Conservation (phyloP, 2,797 vertebrate genomes). For the Parambassis ranga region DNA sequence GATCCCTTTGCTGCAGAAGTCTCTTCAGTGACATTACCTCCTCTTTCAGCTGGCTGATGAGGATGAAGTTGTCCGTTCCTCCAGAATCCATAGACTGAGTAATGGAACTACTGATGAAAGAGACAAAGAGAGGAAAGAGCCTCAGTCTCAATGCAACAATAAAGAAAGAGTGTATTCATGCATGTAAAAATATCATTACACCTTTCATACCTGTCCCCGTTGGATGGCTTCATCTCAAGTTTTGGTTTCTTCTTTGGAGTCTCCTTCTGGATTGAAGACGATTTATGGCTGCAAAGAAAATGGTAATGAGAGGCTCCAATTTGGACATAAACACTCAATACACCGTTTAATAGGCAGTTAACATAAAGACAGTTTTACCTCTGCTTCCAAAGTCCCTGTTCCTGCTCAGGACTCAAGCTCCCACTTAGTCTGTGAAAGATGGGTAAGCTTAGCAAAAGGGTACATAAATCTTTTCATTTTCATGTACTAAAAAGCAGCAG, state of each 20-base stretch:
- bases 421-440: slow-evolving; percentile 86
- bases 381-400: slow-evolving; percentile 98
- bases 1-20: slow-evolving; percentile 96
- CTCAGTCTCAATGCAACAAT: too few relatives aligned
- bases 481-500: background rate
- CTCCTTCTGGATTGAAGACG: slow-evolving; percentile 99
- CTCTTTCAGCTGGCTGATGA: slow-evolving; percentile 99
- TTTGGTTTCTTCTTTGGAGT: slow-evolving; percentile 99
- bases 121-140: background rate
- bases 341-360: background rate
- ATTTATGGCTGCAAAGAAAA: slow-evolving; percentile 92
- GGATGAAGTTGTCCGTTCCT: slow-evolving; percentile 98
- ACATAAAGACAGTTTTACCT: slow-evolving; percentile 79
- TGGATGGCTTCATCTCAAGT: slow-evolving; percentile 99
- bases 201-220: slow-evolving; percentile 90
- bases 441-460: background rate
- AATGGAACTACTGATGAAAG: slow-evolving; percentile 91
- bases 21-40: slow-evolving; percentile 99
- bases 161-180: background rate
- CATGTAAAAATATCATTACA: too few relatives aligned
- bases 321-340: background rate
- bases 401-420: slow-evolving; percentile 96
- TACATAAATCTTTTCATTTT: background rate
- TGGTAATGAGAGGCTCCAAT: background rate
- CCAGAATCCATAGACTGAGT: slow-evolving; percentile 98